Evolutionary conservation across 2,797 vertebrate genomes (phyloP), one percentile per base, ranked within the genome.

Genomic region (Sphenodon punctatus): DNA sequence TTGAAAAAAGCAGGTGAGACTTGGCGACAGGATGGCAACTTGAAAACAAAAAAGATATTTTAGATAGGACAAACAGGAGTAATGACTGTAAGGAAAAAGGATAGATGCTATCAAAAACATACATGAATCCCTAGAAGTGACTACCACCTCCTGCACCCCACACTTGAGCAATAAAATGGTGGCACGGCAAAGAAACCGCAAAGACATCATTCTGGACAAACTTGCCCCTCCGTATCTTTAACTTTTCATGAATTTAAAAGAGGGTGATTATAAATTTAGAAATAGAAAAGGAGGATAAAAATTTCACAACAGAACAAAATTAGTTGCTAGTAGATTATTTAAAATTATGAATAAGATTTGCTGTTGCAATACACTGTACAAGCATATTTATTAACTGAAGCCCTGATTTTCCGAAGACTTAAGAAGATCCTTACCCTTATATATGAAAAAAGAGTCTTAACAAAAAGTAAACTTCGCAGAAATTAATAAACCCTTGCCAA

Each of bases 191-290:
- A 53, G 51, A 82, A 30, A 61, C 75, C 86, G 82, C 25, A 82
- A 0, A 0, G 23, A 17, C 53, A 75, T 65, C 41, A 67, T 0
- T 0, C 27, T 16, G 42, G n/a, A n/a, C n/a, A n/a, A 1, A 1
- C 0, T 0, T 61, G 2, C 49, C 36, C 14, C 88, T 53, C 73
- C 42, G 38, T 22, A 38, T 30, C 10, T 2, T n/a, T n/a, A n/a
- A 70, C n/a, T 82, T 78, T 61, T 10, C n/a, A 68, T 2, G 5
- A 53, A 77, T 80, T 71, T 43, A 41, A 5, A 5, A 22, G 17
- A 4, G 77, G 25, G 11, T 79, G 72, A 4, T 58, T 9, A 65
- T 67, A 49, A 66, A 82, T 67, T 0, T 0, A 63, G 82, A 48
- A 43, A 51, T 5, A 60, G 56, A n/a, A 67, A 67, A 53, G 25